Evolutionary conservation across 37 sponge, comb jelly and placozoan species (phyloP).

Genomic region (Oscarella lobularis): DNA sequence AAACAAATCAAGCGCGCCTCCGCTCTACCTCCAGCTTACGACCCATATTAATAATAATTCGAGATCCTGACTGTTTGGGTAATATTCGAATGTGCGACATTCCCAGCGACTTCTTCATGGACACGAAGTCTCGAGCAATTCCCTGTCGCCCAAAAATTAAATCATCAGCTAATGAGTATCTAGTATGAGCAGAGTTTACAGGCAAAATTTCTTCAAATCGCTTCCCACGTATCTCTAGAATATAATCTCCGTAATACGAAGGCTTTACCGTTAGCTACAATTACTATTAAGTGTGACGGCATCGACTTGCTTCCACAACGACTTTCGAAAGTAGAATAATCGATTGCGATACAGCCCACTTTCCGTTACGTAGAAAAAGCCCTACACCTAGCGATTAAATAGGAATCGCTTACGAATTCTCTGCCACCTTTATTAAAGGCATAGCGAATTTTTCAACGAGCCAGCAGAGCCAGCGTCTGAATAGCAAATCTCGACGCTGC

Average conservation of each 20-base stretch:
- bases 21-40: not conserved
- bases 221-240: not conserved
- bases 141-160: not conserved
- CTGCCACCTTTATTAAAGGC: not conserved
- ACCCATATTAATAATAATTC: not conserved
- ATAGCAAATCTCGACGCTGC: not conserved
- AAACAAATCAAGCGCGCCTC: too few relatives aligned
- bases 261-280: too few relatives aligned
- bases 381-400: not conserved
- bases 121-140: not conserved
- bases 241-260: too few relatives aligned
- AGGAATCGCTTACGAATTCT: too few relatives aligned
- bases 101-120: not conserved
- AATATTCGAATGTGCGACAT: not conserved
- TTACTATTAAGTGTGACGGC: not conserved
- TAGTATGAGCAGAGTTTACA: constrained; percentile 7
- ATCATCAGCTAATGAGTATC: not conserved
- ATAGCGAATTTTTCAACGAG: not conserved
- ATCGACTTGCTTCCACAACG: not conserved
- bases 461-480: not conserved
- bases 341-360: not conserved
- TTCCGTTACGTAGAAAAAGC: constrained; percentile 1
- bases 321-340: not conserved
- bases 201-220: not conserved
- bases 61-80: not conserved